Percentiles rank a stretch among this genome's conserved stretches.
phyloP scores from a whole-genome alignment of 35 echinoderm and acorn worm genomes.

The Ophioderma brevispina region DNA sequence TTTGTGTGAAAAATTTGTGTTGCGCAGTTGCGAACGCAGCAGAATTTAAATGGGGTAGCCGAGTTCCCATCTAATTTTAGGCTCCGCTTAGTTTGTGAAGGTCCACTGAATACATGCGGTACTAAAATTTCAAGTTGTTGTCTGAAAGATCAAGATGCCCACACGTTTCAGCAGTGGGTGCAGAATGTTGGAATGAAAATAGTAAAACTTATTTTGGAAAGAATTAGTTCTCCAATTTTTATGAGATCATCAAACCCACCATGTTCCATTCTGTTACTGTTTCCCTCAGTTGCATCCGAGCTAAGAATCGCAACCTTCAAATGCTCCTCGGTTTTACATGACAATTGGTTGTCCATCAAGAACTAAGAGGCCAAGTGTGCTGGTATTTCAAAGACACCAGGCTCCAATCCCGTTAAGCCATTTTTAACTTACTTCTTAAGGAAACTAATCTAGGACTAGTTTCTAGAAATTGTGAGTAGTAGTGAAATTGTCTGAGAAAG shows the following conservation, averaged over 20 bases:
- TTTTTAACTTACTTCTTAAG: background rate
- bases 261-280: too few species aligned
- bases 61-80: background rate
- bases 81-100: background rate
- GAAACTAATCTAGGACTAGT: background rate
- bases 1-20: background rate
- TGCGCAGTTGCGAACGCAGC: background rate
- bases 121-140: too few species aligned
- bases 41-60: background rate
- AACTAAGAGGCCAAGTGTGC: too few species aligned
- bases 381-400: background rate
- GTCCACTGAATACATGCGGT: background rate
- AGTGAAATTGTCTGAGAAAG: background rate
- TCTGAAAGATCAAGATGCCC: too few species aligned
- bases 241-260: background rate
- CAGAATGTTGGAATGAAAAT: background rate
- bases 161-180: background rate
- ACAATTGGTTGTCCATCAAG: too few species aligned
- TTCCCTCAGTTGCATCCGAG: too few species aligned
- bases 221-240: background rate
- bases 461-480: background rate
- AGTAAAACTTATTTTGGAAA: background rate
- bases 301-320: too few species aligned
- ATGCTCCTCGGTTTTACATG: too few species aligned
- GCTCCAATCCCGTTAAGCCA: background rate